Evolutionary conservation across 2,797 vertebrate genomes (phyloP).

Genomic region (Silurus lanzhouensis): DNA sequence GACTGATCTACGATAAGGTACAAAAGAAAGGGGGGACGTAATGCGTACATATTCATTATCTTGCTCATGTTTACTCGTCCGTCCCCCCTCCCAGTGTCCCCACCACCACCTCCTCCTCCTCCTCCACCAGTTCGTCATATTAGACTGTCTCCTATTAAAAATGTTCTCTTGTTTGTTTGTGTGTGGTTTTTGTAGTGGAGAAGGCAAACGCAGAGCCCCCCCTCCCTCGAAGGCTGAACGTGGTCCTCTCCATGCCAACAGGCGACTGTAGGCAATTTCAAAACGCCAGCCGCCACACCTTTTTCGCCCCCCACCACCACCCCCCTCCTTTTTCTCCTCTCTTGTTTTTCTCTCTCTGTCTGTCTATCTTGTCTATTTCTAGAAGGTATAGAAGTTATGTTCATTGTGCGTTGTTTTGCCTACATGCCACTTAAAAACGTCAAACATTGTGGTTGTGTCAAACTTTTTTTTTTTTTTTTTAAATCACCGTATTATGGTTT

Average conservation of each 20-base stretch:
- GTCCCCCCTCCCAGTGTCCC: not conserved
- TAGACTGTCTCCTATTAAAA: constrained; percentile 87
- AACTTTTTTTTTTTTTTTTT: not conserved
- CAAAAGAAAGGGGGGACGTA: constrained; percentile 6
- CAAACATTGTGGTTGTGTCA: constrained; percentile 39
- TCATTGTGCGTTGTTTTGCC: constrained; percentile 27
- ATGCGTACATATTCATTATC: constrained; percentile 55
- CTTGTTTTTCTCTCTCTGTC: constrained; percentile 14
- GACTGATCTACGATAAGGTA: too few species aligned
- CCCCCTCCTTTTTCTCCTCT: constrained; percentile 48
- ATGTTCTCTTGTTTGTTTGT: constrained; percentile 99
- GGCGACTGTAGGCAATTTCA: constrained; percentile 97
- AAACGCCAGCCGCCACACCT: constrained; percentile 86
- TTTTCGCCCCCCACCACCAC: constrained; percentile 59
- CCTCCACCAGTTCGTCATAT: constrained; percentile 60
- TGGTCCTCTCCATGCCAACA: constrained; percentile 98
- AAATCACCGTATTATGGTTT: constrained; percentile 8
- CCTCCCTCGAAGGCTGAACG: constrained; percentile 98
- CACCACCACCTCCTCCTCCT: not conserved
- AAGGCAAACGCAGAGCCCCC: constrained; percentile 97
- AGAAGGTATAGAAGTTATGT: constrained; percentile 28
- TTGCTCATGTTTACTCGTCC: constrained; percentile 65
- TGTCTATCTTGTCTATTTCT: not conserved
- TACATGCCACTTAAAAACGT: constrained; percentile 16
- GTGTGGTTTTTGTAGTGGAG: constrained; percentile 99